These are phyloP conservation scores for Thereva nobilitata DNA, from an alignment of 2,888 invertebrate species.

Conservation along the genomic window DNA sequence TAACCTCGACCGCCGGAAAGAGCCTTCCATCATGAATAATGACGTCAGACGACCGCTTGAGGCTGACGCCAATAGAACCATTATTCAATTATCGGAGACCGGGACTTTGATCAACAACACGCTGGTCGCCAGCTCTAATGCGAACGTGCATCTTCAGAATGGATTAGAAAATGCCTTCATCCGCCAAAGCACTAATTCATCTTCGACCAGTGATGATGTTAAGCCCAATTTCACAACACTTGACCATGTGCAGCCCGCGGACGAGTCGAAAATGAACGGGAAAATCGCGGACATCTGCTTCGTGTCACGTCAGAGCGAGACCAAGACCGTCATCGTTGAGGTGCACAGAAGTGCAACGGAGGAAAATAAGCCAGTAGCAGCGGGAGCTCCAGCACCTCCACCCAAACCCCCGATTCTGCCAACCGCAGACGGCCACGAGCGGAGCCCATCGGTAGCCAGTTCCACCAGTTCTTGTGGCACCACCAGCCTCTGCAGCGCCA, in stretches of 20 bases:
- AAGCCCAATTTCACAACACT: conserved; percentile 19
- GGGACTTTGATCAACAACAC: conserved; percentile 73
- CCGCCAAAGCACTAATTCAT: conserved; percentile 27
- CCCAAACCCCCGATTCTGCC: conserved; percentile 47
- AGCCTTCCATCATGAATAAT: conserved; percentile 57
- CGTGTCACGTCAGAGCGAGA: conserved; percentile 59
- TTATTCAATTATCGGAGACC: conserved; percentile 72
- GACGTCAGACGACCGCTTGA: conserved; percentile 44
- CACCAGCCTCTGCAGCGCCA: conserved; percentile 69
- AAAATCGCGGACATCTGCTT: conserved; percentile 58
- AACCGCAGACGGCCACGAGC: conserved; percentile 41
- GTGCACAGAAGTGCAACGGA: conserved; percentile 64
- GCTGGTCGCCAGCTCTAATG: conserved; percentile 46
- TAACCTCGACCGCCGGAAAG: conserved; percentile 55
- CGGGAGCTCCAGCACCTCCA: conserved; percentile 22
- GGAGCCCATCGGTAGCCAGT: conserved; percentile 44
- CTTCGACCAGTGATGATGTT: conserved; percentile 14
- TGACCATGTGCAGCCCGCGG: conserved; percentile 5
- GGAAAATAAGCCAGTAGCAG: conserved; percentile 34
- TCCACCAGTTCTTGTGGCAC: conserved; percentile 48
- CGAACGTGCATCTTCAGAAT: conserved; percentile 26
- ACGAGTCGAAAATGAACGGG: conserved; percentile 35
- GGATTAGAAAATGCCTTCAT: conserved; percentile 36
- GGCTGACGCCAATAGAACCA: conserved; percentile 67
- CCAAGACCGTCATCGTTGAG: conserved; percentile 74